Conservation (phyloP, 2,888 invertebrate species). For the Sicus ferrugineus region DNA sequence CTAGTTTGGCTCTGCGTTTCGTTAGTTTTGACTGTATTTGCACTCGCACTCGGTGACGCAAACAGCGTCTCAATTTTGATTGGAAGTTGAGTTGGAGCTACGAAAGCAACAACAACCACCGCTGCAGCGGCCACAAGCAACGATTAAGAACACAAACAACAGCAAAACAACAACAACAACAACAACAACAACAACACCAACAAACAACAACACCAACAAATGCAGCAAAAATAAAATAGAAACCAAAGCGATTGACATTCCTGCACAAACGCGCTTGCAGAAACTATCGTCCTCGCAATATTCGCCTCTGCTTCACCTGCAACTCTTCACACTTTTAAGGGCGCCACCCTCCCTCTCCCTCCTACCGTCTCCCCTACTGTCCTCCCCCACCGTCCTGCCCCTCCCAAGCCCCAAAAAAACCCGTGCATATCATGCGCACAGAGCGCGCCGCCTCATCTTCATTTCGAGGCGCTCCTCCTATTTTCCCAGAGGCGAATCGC, state of each 20-base stretch:
- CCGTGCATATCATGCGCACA: constrained; percentile 12
- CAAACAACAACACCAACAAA: neutral
- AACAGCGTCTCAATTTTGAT: neutral
- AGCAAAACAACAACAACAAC: neutral
- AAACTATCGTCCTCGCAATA: neutral
- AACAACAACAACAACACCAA: neutral
- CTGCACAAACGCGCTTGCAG: neutral
- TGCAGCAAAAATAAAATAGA: neutral
- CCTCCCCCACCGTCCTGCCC: neutral
- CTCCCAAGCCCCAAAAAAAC: neutral
- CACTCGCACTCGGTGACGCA: too few species aligned
- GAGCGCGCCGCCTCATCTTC: neutral
- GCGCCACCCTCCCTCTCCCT: neutral
- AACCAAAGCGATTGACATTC: neutral
- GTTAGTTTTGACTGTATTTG: neutral
- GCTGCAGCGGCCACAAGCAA: neutral
- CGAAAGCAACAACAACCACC: too few species aligned
- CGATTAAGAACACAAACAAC: neutral
- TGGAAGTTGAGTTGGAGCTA: neutral
- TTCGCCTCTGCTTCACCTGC: neutral
- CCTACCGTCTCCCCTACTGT: neutral
- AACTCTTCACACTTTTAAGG: too few species aligned
- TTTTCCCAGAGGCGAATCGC: constrained; percentile 59
- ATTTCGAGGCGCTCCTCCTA: constrained; percentile 55
- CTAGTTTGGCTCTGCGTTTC: neutral